Conservation (phyloP, 2,113 vertebrate genomes). For the Thamnaconus septentrionalis region DNA sequence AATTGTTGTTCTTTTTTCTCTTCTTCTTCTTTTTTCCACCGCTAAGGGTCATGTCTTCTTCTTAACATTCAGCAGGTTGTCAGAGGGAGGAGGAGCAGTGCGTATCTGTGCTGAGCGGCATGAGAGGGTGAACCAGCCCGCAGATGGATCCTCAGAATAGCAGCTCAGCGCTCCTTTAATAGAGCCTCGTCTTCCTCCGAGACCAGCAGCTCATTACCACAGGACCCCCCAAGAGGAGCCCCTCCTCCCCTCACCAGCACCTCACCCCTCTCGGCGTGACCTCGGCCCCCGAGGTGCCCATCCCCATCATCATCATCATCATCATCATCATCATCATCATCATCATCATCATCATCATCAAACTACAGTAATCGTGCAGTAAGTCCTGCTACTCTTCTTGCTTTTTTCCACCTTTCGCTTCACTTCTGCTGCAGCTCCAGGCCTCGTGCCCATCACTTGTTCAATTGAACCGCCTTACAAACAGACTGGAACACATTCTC, state of each 20-base stretch:
- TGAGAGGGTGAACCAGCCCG: conserved; percentile 52
- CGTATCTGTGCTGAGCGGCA: conserved; percentile 48
- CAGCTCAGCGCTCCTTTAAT: conserved; percentile 58
- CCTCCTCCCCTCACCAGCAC: conserved; percentile 13
- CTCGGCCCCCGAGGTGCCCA: conserved; percentile 38
- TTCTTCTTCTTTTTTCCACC: too few relatives aligned
- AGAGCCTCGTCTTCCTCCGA: conserved; percentile 61
- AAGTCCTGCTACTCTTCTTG: conserved; percentile 9
- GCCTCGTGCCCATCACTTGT: conserved; percentile 19
- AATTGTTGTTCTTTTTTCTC: too few relatives aligned
- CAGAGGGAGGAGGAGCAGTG: conserved; percentile 10
- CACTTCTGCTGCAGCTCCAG: not conserved
- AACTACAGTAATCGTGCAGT: conserved; percentile 9
- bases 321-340: too few relatives aligned
- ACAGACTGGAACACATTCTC: not conserved
- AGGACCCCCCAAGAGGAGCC: conserved; percentile 52
- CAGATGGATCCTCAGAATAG: conserved; percentile 71
- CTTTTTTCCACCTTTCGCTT: conserved; percentile 10
- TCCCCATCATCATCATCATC: conserved; percentile 10
- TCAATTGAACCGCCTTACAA: conserved; percentile 1
- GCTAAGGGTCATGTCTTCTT: not conserved
- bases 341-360: too few relatives aligned
- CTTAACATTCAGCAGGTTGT: conserved; percentile 13
- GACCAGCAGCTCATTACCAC: conserved; percentile 72
- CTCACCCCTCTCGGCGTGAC: conserved; percentile 32